Conservation (phyloP, 2,797 vertebrate species). For the Rhinichthys osculus region DNA sequence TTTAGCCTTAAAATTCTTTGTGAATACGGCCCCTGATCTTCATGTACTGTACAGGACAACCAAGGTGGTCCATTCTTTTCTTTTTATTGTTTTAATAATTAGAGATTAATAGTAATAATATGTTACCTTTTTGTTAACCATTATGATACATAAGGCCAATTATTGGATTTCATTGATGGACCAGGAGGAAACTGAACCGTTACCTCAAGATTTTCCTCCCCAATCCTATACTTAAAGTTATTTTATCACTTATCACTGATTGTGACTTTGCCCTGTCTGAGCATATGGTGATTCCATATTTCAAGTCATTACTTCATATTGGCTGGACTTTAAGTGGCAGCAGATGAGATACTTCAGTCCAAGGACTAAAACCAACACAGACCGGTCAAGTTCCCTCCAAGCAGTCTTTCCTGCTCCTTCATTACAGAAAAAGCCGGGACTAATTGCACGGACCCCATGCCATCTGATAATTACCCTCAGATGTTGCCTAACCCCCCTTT, state of each 20-base stretch:
- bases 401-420: constrained; percentile 54
- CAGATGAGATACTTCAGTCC: constrained; percentile 59
- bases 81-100: neutral
- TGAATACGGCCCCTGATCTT: too few species aligned
- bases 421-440: constrained; percentile 65
- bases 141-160: neutral
- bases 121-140: neutral
- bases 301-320: constrained; percentile 63
- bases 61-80: neutral
- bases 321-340: constrained; percentile 59
- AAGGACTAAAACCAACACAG: constrained; percentile 63
- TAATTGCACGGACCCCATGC: constrained; percentile 65
- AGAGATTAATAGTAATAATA: neutral
- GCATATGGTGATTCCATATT: constrained; percentile 22
- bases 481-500: constrained; percentile 59
- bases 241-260: neutral
- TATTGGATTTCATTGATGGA: neutral
- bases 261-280: neutral
- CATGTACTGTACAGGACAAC: neutral
- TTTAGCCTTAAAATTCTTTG: too few species aligned
- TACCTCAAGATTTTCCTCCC: neutral
- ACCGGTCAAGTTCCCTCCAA: constrained; percentile 59
- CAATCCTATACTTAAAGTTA: too few species aligned
- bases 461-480: constrained; percentile 67
- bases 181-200: neutral